Percentiles rank a stretch among this genome's conserved stretches.
Conservation (phyloP, 2,113 vertebrate genomes). For the Ivindomyrus marchei region DNA sequence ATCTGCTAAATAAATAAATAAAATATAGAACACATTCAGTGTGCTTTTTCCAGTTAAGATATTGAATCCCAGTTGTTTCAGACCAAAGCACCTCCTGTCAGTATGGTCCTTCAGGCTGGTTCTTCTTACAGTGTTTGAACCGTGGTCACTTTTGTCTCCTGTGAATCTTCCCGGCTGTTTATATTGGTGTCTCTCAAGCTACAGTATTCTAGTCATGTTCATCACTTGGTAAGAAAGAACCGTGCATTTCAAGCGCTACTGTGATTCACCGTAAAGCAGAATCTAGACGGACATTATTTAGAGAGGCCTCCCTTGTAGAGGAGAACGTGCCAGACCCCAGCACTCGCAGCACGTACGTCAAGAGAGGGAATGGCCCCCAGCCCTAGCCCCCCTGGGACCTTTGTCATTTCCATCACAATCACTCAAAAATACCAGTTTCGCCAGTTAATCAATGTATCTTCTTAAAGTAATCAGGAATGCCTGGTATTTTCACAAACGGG, state of each 20-base stretch:
- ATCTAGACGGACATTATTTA: not conserved
- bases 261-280: not conserved
- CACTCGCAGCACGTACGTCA: not conserved
- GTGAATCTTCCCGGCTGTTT: not conserved
- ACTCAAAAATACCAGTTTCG: not conserved
- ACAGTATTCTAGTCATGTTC: not conserved
- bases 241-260: not conserved
- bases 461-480: conserved; percentile 6
- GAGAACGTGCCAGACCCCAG: not conserved
- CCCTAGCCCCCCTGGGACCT: not conserved
- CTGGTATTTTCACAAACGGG: not conserved
- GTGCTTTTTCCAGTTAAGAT: not conserved
- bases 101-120: not conserved
- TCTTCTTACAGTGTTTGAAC: not conserved
- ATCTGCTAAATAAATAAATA: not conserved
- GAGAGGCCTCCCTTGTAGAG: not conserved
- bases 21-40: not conserved
- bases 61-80: not conserved
- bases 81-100: not conserved
- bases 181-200: not conserved
- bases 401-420: not conserved
- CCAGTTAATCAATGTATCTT: conserved; percentile 16
- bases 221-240: not conserved
- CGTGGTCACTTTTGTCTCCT: not conserved
- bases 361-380: not conserved